Evolutionary conservation across 1,140 invertebrate genomes (phyloP).

Genomic region (Cardiocondyla obscurior): DNA sequence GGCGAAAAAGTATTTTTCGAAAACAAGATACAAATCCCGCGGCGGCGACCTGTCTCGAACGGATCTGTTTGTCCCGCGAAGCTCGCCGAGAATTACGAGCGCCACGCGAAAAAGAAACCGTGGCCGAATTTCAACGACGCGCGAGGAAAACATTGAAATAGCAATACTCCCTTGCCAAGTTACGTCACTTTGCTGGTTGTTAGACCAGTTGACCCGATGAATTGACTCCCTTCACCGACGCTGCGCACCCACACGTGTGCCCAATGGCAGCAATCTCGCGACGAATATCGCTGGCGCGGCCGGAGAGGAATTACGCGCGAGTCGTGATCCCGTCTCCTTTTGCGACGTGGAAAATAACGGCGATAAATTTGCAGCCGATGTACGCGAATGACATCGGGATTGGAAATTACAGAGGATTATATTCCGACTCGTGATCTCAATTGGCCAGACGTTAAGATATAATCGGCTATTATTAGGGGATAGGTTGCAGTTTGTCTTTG

Average conservation of each 20-base stretch:
- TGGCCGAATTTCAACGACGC: neutral
- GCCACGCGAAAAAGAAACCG: neutral
- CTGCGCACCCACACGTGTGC: neutral
- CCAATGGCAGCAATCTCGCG: neutral
- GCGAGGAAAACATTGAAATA: neutral
- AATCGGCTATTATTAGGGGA: slow-evolving; percentile 41
- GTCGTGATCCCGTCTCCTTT: neutral
- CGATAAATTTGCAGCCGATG: slow-evolving; percentile 18
- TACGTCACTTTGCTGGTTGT: neutral
- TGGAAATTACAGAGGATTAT: slow-evolving; percentile 41
- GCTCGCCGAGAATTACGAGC: slow-evolving; percentile 37
- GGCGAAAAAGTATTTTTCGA: neutral
- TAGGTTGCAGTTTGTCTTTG: slow-evolving; percentile 14
- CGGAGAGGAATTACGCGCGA: slow-evolving; percentile 9
- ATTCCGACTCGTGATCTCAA: slow-evolving; percentile 37
- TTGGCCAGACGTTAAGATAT: slow-evolving; percentile 33
- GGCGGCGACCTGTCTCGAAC: neutral
- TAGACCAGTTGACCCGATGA: neutral
- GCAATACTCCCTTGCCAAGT: neutral
- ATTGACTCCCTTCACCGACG: neutral
- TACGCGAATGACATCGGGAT: neutral
- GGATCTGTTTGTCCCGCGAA: slow-evolving; percentile 47
- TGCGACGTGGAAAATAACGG: slow-evolving; percentile 10
- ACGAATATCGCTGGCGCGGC: neutral
- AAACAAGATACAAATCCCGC: slow-evolving; percentile 46